Conservation (phyloP, 2,113 vertebrate genomes). For the Oreocharis arfaki region DNA sequence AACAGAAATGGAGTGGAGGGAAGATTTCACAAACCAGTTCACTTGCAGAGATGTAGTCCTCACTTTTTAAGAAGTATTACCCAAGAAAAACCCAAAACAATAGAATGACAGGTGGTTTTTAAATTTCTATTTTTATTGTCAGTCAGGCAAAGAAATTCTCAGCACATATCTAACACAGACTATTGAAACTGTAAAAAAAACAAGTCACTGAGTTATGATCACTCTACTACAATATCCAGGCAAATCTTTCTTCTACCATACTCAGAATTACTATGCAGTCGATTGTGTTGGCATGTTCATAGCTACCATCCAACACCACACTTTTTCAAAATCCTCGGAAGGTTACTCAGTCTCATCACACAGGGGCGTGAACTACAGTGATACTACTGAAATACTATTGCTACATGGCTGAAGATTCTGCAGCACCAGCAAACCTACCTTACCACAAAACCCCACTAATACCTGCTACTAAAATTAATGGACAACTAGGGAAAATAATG, state of each 20-base stretch:
- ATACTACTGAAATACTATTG: neutral
- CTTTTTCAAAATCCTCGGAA: neutral
- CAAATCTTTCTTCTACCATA: neutral
- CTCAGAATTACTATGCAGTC: neutral
- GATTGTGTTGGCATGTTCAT: neutral
- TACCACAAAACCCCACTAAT: neutral
- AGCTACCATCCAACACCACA: neutral
- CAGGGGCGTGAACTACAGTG: neutral
- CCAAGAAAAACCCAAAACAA: rapidly evolving
- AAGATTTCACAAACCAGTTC: neutral
- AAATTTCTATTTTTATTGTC: slow-evolving; percentile 31
- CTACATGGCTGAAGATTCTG: slow-evolving; percentile 1
- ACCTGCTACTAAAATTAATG: neutral
- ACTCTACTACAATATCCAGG: neutral
- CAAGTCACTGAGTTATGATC: neutral
- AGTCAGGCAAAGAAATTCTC: neutral
- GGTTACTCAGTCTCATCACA: neutral
- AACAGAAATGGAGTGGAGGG: neutral
- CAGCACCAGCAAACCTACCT: neutral
- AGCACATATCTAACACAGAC: neutral
- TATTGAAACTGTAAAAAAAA: neutral
- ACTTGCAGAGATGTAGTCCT: neutral
- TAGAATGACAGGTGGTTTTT: neutral
- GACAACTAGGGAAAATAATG: neutral
- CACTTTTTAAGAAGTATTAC: neutral